Base-by-base conservation (phyloP, 1,140 invertebrate genomes). In the Rhopalosiphum padi region DNA sequence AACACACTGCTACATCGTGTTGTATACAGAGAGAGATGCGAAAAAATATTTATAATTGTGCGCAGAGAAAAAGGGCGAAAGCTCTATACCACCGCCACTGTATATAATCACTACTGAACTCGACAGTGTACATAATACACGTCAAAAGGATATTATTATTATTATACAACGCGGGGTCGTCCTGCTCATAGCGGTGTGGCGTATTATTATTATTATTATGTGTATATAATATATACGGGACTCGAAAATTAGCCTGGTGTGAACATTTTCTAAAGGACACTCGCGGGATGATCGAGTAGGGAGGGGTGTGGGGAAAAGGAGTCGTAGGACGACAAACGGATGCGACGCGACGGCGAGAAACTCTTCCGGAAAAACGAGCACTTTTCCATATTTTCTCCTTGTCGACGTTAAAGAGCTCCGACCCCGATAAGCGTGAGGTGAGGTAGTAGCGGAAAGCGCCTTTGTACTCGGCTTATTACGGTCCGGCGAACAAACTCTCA, bases 211-310 rank as follows among this genome's bases (percentile, higher is more conserved):
- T 83, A 41, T 87, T 25, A 23, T 43, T n/a, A 22, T 87, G 43
- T 48, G 15, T 77, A 35, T 82, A 30, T 91, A 77, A 30, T 48
- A 48, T 55, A 55, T 25, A 77, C 48, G 46, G 48, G 46, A 51
- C 48, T 51, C 82, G 82, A 93, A 93, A 92, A 93, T 93, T 93
- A 93, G 91, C 82, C 91, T 53, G 91, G 91, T 93, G 91, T 93
- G 68, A 93, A 93, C 91, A 86, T 86, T 93, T 93, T 93, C 91
- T 86, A 86, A 93, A 85, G 91, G 91, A 86, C 91, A 92, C 91
- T 85, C 91, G n/a, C 15, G 43, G 30, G 86, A 30, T 21, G n/a
- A n/a, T 18, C 46, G 41, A 88, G 1, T 1, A n/a, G n/a, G 4
- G 15, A 11, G 60, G 7, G 1, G 35, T 37, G 3, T 22, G 46